These are phyloP conservation scores for Sphinx pinastri DNA, from an alignment of 2,888 invertebrate genomes.

Conservation along the genomic window DNA sequence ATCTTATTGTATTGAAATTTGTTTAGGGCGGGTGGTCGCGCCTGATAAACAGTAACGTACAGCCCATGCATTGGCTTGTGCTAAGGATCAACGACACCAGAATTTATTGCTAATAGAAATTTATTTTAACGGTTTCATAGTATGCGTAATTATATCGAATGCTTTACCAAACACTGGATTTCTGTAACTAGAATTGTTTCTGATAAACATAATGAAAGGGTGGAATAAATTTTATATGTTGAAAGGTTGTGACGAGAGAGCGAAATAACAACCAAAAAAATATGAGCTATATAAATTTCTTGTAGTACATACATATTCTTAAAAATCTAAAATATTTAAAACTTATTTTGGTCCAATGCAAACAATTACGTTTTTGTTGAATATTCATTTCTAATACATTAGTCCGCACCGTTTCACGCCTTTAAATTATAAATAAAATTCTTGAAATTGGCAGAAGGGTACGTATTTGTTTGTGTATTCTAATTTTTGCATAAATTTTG, in stretches of 20 bases:
- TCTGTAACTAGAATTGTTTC: too few species aligned
- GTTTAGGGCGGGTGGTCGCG: slow-evolving; percentile 59
- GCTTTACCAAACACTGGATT: too few species aligned
- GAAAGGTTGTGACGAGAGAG: too few species aligned
- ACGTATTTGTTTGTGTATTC: not conserved
- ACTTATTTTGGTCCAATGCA: not conserved
- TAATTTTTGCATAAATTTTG: slow-evolving; percentile 1
- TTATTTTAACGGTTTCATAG: not conserved
- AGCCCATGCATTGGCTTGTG: slow-evolving; percentile 43
- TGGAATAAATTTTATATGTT: too few species aligned
- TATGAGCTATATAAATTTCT: too few species aligned
- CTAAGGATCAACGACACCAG: slow-evolving; percentile 32
- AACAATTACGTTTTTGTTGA: not conserved
- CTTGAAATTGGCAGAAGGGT: not conserved
- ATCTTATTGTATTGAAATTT: slow-evolving; percentile 62
- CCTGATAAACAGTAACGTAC: slow-evolving; percentile 53
- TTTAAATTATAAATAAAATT: not conserved
- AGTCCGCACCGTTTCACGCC: not conserved
- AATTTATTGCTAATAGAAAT: not conserved
- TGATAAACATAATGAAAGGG: too few species aligned
- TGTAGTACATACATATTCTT: too few species aligned
- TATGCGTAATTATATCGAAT: not conserved
- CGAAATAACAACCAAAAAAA: too few species aligned
- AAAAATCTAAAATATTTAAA: too few species aligned
- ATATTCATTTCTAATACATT: not conserved